These are phyloP conservation scores for Caenorhabditis doughertyi DNA, from an alignment of 2,888 invertebrate species.

Conservation along the genomic window DNA sequence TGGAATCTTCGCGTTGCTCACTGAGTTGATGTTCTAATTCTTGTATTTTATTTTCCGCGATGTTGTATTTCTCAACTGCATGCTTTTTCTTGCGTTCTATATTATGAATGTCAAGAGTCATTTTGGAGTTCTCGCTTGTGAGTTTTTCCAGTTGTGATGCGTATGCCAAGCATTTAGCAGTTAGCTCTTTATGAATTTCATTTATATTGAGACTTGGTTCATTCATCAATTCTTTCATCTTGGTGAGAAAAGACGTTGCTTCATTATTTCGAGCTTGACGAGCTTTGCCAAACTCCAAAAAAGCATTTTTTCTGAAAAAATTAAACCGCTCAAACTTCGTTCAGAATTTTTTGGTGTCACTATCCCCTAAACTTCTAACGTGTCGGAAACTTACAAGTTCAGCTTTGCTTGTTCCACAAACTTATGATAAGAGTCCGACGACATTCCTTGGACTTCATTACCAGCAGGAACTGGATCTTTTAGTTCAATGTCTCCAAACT, in stretches of 20 bases:
- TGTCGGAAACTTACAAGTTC: conserved; percentile 26
- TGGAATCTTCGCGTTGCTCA: conserved; percentile 87
- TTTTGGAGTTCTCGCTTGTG: background rate
- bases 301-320: conserved; percentile 17
- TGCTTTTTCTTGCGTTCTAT: background rate
- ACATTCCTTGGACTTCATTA: conserved; percentile 9
- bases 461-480: conserved; percentile 11
- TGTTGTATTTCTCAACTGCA: conserved; percentile 32
- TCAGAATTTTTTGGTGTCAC: background rate
- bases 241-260: conserved; percentile 16
- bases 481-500: conserved; percentile 5
- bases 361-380: background rate
- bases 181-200: conserved; percentile 45
- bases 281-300: conserved; percentile 12
- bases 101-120: conserved; percentile 1
- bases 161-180: conserved; percentile 3
- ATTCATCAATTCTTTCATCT: conserved; percentile 38
- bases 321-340: background rate
- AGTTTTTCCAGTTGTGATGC: conserved; percentile 17
- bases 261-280: conserved; percentile 45
- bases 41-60: conserved; percentile 54
- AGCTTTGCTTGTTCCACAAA: background rate
- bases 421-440: conserved; percentile 1
- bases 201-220: conserved; percentile 18
- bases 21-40: conserved; percentile 93